A percentile compares a stretch with the other conserved stretches of the same genome.
phyloP scores from a whole-genome alignment of 2,888 invertebrate species.

The Enchytraeus crypticus region DNA sequence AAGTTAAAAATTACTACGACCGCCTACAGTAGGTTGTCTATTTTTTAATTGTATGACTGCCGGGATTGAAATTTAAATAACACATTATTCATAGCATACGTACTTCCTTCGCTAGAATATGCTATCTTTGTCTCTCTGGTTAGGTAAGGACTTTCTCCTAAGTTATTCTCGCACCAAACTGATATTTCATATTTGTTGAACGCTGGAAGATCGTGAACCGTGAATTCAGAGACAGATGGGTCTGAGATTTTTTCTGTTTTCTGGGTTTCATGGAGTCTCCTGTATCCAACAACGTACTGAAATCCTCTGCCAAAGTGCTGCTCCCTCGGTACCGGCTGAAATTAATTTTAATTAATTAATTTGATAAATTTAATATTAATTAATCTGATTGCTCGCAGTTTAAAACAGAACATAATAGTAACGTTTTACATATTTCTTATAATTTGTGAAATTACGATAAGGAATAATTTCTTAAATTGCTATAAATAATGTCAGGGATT shows the following conservation, averaged over 20 bases:
- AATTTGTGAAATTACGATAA: background rate
- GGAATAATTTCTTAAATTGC: background rate
- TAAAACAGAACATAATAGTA: background rate
- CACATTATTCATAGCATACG: too few species aligned
- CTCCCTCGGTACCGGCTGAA: constrained; percentile 79
- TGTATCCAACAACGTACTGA: constrained; percentile 79
- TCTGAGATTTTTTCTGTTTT: constrained; percentile 56
- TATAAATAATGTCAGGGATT: too few species aligned
- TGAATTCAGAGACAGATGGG: constrained; percentile 63
- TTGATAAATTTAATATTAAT: background rate
- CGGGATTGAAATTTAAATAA: too few species aligned
- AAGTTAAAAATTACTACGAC: too few species aligned
- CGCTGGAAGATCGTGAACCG: constrained; percentile 67
- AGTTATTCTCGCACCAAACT: constrained; percentile 79
- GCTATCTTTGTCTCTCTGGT: constrained; percentile 65
- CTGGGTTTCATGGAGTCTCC: constrained; percentile 62
- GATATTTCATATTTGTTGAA: constrained; percentile 82
- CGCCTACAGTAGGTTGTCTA: too few species aligned
- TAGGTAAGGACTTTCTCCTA: constrained; percentile 72
- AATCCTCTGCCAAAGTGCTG: constrained; percentile 92
- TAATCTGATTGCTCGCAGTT: background rate
- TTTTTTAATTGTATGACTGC: too few species aligned
- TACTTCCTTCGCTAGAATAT: constrained; percentile 71
- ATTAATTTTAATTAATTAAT: constrained; percentile 11
- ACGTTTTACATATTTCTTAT: background rate